A percentile compares a stretch with the other conserved stretches of the same genome.
These are phyloP conservation scores for Caradrina clavipalpis DNA, from an alignment of 2,888 invertebrate species.

Conservation along the genomic window DNA sequence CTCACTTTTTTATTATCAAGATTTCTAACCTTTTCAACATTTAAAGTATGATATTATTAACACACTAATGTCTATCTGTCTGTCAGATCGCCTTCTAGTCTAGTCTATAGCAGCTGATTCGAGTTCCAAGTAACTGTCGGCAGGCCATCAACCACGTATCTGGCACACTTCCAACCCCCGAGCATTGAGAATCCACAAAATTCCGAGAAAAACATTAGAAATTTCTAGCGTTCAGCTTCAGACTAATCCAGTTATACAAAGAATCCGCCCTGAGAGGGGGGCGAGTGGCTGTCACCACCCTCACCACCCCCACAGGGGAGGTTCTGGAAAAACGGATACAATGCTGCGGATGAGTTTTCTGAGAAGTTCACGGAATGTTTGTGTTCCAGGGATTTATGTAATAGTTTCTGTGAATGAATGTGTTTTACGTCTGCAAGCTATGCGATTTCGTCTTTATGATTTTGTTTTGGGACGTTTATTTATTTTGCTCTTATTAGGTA, in stretches of 20 bases:
- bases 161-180: conserved; percentile 26
- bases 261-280: conserved; percentile 22
- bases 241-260: conserved; percentile 30
- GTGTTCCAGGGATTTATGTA: conserved; percentile 3
- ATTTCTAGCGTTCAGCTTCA: conserved; percentile 17
- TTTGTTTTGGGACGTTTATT: conserved; percentile 11
- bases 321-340: conserved; percentile 40
- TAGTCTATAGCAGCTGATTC: not conserved
- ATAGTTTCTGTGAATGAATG: conserved; percentile 10
- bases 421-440: not conserved
- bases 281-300: not conserved
- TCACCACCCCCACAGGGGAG: conserved; percentile 17
- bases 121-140: conserved; percentile 33
- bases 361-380: conserved; percentile 30
- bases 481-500: not conserved
- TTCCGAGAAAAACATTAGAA: conserved; percentile 39
- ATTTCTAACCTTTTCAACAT: no score
- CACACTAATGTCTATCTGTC: no score
- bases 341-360: conserved; percentile 38
- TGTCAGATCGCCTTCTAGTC: no score
- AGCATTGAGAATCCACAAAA: conserved; percentile 7
- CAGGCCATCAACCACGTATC: conserved; percentile 3
- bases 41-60: no score
- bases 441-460: conserved; percentile 2
- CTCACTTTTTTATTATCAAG: no score